phyloP scores from a whole-genome alignment of 1,140 invertebrate species.

The Nebria ingens region DNA sequence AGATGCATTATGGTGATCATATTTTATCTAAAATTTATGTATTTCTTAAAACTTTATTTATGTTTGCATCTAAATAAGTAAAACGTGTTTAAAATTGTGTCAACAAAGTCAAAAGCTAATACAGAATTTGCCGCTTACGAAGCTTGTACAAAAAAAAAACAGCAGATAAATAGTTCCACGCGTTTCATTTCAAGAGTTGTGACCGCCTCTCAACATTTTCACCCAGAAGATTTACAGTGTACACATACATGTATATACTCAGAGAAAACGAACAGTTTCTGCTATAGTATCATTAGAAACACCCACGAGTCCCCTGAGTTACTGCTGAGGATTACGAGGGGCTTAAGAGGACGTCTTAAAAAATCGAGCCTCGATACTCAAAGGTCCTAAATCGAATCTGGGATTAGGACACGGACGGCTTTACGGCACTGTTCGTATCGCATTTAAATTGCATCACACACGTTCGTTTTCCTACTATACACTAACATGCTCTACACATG shows the following conservation, averaged over 20 bases:
- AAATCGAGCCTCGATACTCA: slow-evolving; percentile 6
- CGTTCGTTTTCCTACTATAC: too few relatives aligned
- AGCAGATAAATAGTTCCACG: too few relatives aligned
- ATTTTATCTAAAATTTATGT: too few relatives aligned
- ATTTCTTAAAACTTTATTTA: too few relatives aligned
- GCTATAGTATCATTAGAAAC: slow-evolving; percentile 1
- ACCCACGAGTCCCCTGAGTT: slow-evolving; percentile 3
- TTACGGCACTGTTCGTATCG: background rate
- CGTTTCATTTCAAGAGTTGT: background rate
- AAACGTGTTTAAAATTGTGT: too few relatives aligned
- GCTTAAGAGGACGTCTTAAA: background rate
- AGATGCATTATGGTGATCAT: too few relatives aligned
- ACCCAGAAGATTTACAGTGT: background rate
- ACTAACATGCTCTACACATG: background rate
- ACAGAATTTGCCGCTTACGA: too few relatives aligned
- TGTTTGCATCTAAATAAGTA: too few relatives aligned
- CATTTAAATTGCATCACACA: background rate
- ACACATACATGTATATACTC: too few relatives aligned
- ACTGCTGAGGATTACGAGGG: background rate
- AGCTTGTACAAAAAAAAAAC: too few relatives aligned
- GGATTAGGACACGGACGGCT: background rate
- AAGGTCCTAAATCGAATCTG: slow-evolving; percentile 7
- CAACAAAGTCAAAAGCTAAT: too few relatives aligned
- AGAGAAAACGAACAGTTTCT: background rate
- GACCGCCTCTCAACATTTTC: slow-evolving; percentile 1